Evolutionary conservation across 2,888 invertebrate genomes (phyloP), one percentile per base, ranked within the genome.

Genomic region (Patella caerulea): DNA sequence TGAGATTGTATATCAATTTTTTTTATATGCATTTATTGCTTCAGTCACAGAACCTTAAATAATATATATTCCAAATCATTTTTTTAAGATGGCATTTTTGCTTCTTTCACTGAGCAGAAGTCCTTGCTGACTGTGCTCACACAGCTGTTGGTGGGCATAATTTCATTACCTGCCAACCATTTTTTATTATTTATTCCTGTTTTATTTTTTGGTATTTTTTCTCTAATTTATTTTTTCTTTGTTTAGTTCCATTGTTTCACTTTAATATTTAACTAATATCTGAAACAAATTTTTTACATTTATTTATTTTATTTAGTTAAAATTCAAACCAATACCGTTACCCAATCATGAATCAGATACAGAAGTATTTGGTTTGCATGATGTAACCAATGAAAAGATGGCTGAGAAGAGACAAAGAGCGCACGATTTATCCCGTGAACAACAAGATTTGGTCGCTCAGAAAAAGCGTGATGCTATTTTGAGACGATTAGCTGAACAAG

Each of bases 331-430:
- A 9, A 77, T 88, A 12, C 90, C 88, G 72, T 80, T 91, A 29
- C 91, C 91, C 15, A 85, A 86, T 2, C 79, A 86, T 29, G 89
- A 90, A 77, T 85, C 91, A 14, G 91, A 91, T 80, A 83, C 85
- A 14, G 86, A 88, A 59, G 85, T 91, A 1, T 92, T 92, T 79
- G 92, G 92, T n/a, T 90, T 89, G 82, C 86, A 90, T 78, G 91
- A 92, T 83, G 88, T 88, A 86, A 90, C 86, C 76, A 89, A 90
- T 75, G 91, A 91, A 75, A 89, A 90, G 79, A 85, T 92, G 88
- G 85, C 87, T 5, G 90, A 90, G 72, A 84, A 87, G 24, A 83
- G 90, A 73, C 80, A 85, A 54, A 83, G 86, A n/a, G 91, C 91
- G 2, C 86, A 87, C 52, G 88, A 89, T 53, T 78, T 91, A 45